Evolutionary conservation across 2,888 invertebrate genomes (phyloP), one percentile per base, ranked within the genome.

Genomic region (Archaeoteleia sp.): DNA sequence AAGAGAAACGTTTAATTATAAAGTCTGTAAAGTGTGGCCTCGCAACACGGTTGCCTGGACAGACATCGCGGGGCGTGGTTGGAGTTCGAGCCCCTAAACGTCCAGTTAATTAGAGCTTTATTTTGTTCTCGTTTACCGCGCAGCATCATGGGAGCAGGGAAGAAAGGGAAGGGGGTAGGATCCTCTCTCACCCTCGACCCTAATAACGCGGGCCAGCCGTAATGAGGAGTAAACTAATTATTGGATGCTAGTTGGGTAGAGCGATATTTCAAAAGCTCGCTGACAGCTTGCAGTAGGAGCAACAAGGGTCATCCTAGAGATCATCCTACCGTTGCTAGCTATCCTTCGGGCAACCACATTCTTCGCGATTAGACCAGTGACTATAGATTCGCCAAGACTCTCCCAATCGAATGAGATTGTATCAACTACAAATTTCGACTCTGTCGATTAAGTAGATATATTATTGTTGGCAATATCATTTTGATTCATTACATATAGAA

Each of bases 141-240:
- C 53, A 58, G 35, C 39, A 35, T 43, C 39, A 29, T 34, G 35
- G 30, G n/a, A n/a, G 13, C 7, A 27, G 27, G 42, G 37, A 29
- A 32, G 34, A 34, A 27, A 29, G 32, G 27, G 32, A 32, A 46
- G 25, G 32, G 20, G 13, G 48, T 46, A 30, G 23, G 37, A 45
- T 51, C 48, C 65, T 53, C 45, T 61, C 61, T 66, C 35, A 61
- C 67, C 49, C 66, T 67, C 45, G 72, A 55, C 61, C 77, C 80
- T 80, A 80, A 82, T 82, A 82, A 81, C 77, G 76, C 80, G 78
- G 74, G 74, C 81, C 78, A 74, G 63, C 75, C 75, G 79, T 82
- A 82, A 82, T 82, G 82, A 82, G 82, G 79, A 82, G 82, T 82
- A 81, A 82, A 82, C 82, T 82, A 82, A 82, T 82, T 82, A 82